A percentile compares a stretch with the other conserved stretches of the same genome.
Conservation (phyloP, 2,113 vertebrate species). For the Tautogolabrus adspersus region DNA sequence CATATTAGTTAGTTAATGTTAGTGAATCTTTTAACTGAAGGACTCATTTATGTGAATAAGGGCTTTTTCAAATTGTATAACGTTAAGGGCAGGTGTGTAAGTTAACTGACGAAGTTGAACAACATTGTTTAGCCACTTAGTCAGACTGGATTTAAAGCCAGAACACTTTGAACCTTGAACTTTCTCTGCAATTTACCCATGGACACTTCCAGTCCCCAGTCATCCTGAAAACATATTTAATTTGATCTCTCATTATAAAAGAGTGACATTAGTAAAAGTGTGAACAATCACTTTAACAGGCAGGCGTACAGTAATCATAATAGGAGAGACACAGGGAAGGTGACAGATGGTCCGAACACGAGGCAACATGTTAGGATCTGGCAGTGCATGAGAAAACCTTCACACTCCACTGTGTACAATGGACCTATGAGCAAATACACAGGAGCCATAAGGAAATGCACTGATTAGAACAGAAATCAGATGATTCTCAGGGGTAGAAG, state of each 20-base stretch:
- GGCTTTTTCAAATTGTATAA: too few species aligned
- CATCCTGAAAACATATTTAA: not conserved
- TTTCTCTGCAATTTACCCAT: not conserved
- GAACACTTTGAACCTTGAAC: not conserved
- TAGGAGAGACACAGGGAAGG: not conserved
- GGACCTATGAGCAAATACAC: not conserved
- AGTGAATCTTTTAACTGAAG: too few species aligned
- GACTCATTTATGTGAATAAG: too few species aligned
- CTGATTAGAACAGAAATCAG: not conserved
- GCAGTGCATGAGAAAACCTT: slow-evolving; percentile 1
- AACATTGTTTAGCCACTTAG: not conserved
- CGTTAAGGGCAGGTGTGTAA: not conserved
- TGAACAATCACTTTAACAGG: not conserved
- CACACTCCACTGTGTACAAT: not conserved
- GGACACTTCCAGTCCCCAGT: not conserved
- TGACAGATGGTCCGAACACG: slow-evolving; percentile 18
- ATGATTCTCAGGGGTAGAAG: not conserved
- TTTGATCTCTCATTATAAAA: not conserved
- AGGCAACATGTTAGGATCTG: not conserved
- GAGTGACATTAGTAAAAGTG: not conserved
- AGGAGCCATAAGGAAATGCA: not conserved
- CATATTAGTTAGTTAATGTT: too few species aligned
- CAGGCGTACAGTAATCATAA: not conserved
- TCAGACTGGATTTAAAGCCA: not conserved
- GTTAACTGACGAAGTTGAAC: too few species aligned